Base-by-base conservation (phyloP, 2,797 vertebrate species). In the Pitangus sulphuratus region DNA sequence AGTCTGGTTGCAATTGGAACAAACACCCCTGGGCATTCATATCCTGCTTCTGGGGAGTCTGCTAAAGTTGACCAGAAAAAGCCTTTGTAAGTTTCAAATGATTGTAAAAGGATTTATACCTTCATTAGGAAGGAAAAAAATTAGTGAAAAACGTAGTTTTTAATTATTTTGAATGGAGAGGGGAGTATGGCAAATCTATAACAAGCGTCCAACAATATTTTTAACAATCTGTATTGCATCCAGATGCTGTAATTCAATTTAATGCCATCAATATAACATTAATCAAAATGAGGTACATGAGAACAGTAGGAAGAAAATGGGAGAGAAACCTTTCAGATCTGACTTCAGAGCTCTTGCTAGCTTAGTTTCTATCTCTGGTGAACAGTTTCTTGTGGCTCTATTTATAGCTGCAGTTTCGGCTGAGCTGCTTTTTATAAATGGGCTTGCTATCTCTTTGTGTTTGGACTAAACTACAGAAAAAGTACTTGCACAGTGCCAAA, bases 331-430 rank as follows among this genome's bases (percentile, higher is more conserved):
- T 68, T 85, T 82, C 74, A 78, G 53, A 70, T 88, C 39, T 88
- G 48, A 68, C 48, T 87, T 93, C 83, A 84, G 70, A 84, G 58
- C 19, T 79, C 86, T 78, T 72, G 47, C 48, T 89, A 30, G 70
- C 66, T 75, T 50, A 61, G 74, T 25, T 84, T 53, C 8, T 66
- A 92, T 93, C 89, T 90, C 84, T 66, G 64, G 70, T 0, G 0
- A 90, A 47, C 9, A 7, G 51, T 70, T 93, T 84, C 51, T 82
- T 87, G 37, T 8, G 0, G 54, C 20, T 93, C 84, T 89, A 96
- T 96, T 94, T 93, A 91, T 94, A 95, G 87, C 72, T 54, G 62
- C 88, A 92, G 80, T 84, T 91, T 89, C 89, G 72, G 78, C 89
- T 77, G 60, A 90, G 68, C 60, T 89, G 66, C 86, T 89, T 87